Percentiles rank a stretch among this genome's conserved stretches.
phyloP scores from a whole-genome alignment of 2,888 invertebrate species.

The Cenopis cana region DNA sequence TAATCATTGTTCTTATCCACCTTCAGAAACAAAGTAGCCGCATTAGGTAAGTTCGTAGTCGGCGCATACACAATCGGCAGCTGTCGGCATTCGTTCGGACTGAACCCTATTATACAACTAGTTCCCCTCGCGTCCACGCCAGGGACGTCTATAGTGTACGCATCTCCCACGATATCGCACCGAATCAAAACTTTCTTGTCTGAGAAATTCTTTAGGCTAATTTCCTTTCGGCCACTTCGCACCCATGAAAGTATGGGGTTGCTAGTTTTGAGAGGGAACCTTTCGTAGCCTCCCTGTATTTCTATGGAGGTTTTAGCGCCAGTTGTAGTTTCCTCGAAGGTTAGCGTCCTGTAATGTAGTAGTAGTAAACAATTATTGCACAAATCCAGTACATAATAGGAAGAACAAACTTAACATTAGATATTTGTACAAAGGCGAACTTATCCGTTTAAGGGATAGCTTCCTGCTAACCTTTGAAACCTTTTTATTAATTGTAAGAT shows the following conservation, averaged over 20 bases:
- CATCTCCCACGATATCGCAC: constrained; percentile 73
- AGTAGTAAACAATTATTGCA: no score
- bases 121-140: constrained; percentile 64
- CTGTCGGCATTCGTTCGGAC: constrained; percentile 66
- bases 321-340: constrained; percentile 67
- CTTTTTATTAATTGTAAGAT: no score
- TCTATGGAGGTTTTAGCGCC: constrained; percentile 61
- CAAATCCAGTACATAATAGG: no score
- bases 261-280: constrained; percentile 75
- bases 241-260: constrained; percentile 70
- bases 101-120: constrained; percentile 64
- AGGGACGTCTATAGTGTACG: constrained; percentile 70
- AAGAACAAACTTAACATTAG: no score
- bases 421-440: no score
- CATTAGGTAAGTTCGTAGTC: constrained; percentile 58
- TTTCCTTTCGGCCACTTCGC: constrained; percentile 68
- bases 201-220: constrained; percentile 71
- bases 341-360: constrained; percentile 65
- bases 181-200: constrained; percentile 69
- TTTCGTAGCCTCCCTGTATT: constrained; percentile 64
- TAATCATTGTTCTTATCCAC: constrained; percentile 70
- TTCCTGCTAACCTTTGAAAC: no score
- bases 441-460: no score
- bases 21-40: constrained; percentile 65
- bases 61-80: constrained; percentile 70